Base-by-base conservation (phyloP, 2,797 vertebrate genomes). In the Cirrhinus molitorella region DNA sequence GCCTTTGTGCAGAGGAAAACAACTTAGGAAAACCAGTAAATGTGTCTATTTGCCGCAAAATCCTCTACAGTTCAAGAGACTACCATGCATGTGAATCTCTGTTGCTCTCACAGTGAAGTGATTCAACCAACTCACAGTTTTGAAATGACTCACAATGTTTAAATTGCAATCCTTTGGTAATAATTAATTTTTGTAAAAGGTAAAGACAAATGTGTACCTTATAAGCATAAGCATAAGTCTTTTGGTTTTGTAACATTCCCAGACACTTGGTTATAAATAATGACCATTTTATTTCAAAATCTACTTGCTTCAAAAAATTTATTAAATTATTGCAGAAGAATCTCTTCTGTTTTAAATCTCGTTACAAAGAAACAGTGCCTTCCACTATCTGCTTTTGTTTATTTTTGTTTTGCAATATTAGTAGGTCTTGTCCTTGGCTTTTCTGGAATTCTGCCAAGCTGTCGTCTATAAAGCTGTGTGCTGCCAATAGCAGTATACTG, bases 341-440 rank as follows among this genome's bases (percentile, higher is more conserved):
- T 59, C 5, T 77, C 9, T 17, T 3, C 45, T 31, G 16, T 25
- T 63, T 77, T 14, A 21, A 61, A 61, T 8, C 5, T 76, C 0
- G 0, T 28, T 23, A 28, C 6, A 43, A 45, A 61, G 55, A 76
- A 76, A 75, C 8, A 1, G 73, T 13, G 37, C 14, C 17, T 17
- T 59, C 8, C 10, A 14, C 11, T 31, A 21, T 28, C 11, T 63
- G 40, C 11, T 28, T 76, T 75, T 59, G 74, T 77, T 61, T 63
- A 63, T 47, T 47, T 77, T 63, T 77, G 55, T 76, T 43, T 76
- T 3, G 16, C 55, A 76, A 76, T 76, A 76, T 76, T 76, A 45
- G 75, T n/a, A 63, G 40, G 21, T 47, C 23, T 63, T 63, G 75
- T 77, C 75, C 75, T 77, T 77, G 75, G 3, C 10, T 31, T 47